Evolutionary conservation across 2,888 invertebrate species (phyloP).

Genomic region (Apomyelois bistriatella): DNA sequence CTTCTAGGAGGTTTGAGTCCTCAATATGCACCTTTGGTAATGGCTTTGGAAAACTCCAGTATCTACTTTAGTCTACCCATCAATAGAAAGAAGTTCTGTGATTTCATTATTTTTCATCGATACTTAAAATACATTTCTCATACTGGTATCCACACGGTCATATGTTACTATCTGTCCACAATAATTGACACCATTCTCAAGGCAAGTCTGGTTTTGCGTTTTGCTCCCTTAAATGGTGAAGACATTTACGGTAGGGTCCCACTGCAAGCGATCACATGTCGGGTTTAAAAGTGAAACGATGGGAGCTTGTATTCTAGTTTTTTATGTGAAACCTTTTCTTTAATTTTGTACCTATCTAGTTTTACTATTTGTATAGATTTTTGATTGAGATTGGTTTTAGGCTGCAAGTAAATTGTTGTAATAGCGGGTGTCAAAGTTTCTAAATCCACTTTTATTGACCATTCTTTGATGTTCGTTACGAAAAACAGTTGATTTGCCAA

Average conservation of each 20-base stretch:
- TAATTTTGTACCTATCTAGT: not conserved
- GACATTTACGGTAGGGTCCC: conserved; percentile 6
- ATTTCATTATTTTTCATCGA: not conserved
- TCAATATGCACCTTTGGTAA: no score
- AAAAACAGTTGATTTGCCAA: no score
- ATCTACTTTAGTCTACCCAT: no score
- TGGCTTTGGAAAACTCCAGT: no score
- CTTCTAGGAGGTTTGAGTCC: no score
- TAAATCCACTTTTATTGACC: no score
- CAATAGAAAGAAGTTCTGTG: no score
- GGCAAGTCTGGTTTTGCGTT: conserved; percentile 15
- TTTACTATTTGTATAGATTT: no score
- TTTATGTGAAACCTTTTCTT: not conserved
- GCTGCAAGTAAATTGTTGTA: no score
- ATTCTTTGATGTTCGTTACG: no score
- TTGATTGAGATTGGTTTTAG: no score
- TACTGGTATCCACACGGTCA: conserved; percentile 5
- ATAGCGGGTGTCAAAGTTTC: no score
- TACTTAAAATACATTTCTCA: not conserved
- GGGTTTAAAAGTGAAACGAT: not conserved
- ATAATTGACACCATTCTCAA: conserved; percentile 42
- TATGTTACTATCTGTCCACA: conserved; percentile 20
- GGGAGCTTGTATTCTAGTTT: not conserved
- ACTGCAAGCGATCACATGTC: not conserved
- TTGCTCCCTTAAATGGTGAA: conserved; percentile 18